Evolutionary conservation across 2,113 vertebrate species (phyloP).

Genomic region (Petrocephalus microphthalmus): DNA sequence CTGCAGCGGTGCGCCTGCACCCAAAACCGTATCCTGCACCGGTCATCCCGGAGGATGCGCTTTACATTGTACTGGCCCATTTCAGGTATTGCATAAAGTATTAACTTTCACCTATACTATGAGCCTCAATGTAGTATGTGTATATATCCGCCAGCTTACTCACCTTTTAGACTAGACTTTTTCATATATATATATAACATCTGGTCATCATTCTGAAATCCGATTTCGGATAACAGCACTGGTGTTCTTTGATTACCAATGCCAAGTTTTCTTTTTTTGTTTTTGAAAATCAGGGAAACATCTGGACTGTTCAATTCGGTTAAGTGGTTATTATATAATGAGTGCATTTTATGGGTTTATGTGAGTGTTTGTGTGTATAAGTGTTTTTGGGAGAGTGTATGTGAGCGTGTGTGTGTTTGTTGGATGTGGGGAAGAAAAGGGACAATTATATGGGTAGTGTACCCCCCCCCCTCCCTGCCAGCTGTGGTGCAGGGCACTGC

Average conservation of each 20-base stretch:
- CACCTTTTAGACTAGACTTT: not conserved
- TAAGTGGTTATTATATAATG: not conserved
- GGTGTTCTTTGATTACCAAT: not conserved
- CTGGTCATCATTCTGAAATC: not conserved
- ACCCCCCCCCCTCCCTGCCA: not conserved
- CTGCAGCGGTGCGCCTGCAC: not conserved
- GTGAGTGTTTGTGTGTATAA: constrained; percentile 6
- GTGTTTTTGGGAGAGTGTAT: not conserved
- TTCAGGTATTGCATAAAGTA: not conserved
- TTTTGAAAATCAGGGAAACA: not conserved
- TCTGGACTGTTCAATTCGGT: not conserved
- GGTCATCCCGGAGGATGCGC: not conserved
- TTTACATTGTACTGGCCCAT: not conserved
- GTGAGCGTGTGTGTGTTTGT: not conserved
- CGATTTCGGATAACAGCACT: not conserved
- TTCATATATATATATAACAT: not conserved
- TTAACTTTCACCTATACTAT: not conserved
- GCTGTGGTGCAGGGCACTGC: constrained; percentile 8
- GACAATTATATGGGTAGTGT: not conserved
- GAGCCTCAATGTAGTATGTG: not conserved
- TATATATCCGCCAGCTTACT: not conserved
- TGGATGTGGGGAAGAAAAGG: not conserved
- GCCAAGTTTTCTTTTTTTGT: not conserved
- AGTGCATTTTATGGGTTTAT: not conserved
- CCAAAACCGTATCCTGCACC: not conserved